phyloP scores from a whole-genome alignment of 2,797 vertebrate species.

The Acanthornis magna region DNA sequence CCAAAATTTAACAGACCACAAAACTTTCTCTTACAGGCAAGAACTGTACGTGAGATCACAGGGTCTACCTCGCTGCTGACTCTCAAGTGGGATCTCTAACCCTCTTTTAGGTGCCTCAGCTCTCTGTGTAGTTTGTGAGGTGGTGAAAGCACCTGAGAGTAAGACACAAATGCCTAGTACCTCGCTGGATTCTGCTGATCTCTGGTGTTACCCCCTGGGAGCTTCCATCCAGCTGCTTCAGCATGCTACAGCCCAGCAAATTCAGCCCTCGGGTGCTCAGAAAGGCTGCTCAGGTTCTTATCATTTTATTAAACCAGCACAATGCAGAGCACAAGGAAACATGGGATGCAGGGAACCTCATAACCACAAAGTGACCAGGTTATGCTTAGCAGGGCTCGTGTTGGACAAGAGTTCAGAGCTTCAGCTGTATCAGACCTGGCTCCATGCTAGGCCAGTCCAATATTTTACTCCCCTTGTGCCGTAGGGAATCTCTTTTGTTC shows the following conservation, averaged over 20 bases:
- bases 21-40: neutral
- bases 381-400: accelerated
- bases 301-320: neutral
- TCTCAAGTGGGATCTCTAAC: neutral
- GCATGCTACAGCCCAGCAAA: neutral
- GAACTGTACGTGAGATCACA: neutral
- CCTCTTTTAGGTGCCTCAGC: neutral
- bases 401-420: neutral
- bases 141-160: neutral
- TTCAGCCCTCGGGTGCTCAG: neutral
- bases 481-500: neutral
- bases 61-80: neutral
- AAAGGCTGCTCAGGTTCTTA: neutral
- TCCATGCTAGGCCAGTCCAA: neutral
- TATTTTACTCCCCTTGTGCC: neutral
- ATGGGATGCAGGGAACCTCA: neutral
- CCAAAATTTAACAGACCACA: neutral
- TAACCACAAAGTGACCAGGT: neutral
- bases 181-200: neutral
- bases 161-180: neutral
- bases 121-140: neutral
- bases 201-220: neutral
- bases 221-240: neutral
- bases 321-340: neutral
- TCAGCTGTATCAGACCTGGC: neutral